Percentiles rank a stretch among this genome's conserved stretches.
Evolutionary conservation across 2,797 vertebrate genomes (phyloP).

Genomic region (Gymnoscopelus microlampas): DNA sequence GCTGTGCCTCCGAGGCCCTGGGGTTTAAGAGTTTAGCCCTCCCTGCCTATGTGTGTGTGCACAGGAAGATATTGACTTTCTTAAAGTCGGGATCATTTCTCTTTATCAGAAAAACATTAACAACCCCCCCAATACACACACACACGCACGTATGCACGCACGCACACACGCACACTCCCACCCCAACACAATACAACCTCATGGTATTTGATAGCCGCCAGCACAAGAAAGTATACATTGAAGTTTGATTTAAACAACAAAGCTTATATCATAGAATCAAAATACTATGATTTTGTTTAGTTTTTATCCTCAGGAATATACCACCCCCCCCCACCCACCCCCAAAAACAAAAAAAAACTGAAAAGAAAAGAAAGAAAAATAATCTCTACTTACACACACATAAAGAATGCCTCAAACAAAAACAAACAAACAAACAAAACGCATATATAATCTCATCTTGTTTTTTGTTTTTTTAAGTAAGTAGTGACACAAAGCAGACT

Average conservation of each 20-base stretch:
- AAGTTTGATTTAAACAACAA: constrained; percentile 68
- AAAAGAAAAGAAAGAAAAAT: constrained; percentile 45
- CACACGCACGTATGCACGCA: constrained; percentile 3
- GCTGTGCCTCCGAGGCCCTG: constrained; percentile 86
- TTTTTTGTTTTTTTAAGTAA: constrained; percentile 22
- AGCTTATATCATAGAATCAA: constrained; percentile 74
- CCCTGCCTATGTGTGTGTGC: constrained; percentile 63
- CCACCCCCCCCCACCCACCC: not conserved
- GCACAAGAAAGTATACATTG: constrained; percentile 76
- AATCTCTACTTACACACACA: constrained; percentile 77
- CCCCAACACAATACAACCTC: constrained; percentile 63
- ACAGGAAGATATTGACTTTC: constrained; percentile 84
- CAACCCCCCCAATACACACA: constrained; percentile 50
- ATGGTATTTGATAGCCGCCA: constrained; percentile 63
- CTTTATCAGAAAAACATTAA: constrained; percentile 86
- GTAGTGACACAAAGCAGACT: constrained; percentile 73
- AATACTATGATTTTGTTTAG: constrained; percentile 54
- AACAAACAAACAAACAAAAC: constrained; percentile 25
- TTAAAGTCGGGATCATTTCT: constrained; percentile 85
- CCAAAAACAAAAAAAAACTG: not conserved
- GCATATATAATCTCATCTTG: not conserved
- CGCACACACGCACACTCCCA: constrained; percentile 26
- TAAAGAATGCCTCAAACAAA: constrained; percentile 63
- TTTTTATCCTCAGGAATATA: constrained; percentile 24
- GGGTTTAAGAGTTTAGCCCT: constrained; percentile 86